These are phyloP conservation scores for Phoebastria nigripes DNA, from an alignment of 2,797 vertebrate species.

Conservation along the genomic window DNA sequence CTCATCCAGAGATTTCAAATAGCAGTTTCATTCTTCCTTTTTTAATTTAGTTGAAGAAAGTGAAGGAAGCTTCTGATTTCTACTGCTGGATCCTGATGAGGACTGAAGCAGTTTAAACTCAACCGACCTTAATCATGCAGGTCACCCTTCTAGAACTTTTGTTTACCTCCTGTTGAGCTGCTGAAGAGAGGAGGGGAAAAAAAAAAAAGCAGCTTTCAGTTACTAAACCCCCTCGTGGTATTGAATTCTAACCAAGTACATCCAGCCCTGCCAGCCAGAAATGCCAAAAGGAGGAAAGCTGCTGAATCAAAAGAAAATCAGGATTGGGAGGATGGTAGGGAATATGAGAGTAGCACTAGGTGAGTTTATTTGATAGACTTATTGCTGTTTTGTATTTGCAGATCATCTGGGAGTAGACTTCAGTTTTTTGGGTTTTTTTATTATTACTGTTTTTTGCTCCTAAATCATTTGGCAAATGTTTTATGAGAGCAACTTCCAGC, in stretches of 20 bases:
- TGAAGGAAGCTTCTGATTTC: background rate
- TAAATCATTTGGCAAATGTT: slow-evolving; percentile 36
- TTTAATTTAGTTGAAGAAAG: background rate
- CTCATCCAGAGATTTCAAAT: background rate
- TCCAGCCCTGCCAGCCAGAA: background rate
- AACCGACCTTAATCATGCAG: background rate
- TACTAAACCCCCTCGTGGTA: slow-evolving; percentile 3
- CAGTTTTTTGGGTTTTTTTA: fast-evolving
- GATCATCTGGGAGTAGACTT: background rate
- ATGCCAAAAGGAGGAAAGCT: slow-evolving; percentile 13
- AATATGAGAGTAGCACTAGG: background rate
- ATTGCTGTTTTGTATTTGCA: background rate
- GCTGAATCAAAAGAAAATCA: slow-evolving; percentile 1
- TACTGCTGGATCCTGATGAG: background rate
- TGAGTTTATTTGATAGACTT: background rate
- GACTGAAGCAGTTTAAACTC: background rate
- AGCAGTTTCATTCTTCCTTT: background rate
- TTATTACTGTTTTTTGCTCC: background rate
- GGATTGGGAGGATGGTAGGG: background rate
- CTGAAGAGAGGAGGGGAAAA: background rate
- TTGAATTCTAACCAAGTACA: slow-evolving; percentile 30
- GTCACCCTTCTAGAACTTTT: background rate
- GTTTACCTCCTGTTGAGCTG: slow-evolving; percentile 19
- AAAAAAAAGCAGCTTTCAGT: background rate
- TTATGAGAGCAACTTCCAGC: background rate